Percentiles rank a stretch among this genome's conserved stretches.
These are phyloP conservation scores for Leptinotarsa lineolata DNA, from an alignment of 1,140 invertebrate genomes.

Conservation along the genomic window DNA sequence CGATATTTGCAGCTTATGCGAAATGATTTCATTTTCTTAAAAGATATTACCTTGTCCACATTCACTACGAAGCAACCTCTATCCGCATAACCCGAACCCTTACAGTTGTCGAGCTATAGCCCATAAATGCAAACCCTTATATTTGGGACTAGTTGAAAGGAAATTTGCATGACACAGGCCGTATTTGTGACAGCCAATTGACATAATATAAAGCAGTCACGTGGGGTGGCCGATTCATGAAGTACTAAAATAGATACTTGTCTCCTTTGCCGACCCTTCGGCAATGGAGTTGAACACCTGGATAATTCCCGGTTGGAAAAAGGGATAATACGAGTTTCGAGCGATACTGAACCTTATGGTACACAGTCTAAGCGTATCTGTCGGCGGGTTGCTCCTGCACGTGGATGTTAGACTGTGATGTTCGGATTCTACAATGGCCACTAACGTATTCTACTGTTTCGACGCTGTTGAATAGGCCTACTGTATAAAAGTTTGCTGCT, in stretches of 20 bases:
- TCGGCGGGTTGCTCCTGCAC: too few species aligned
- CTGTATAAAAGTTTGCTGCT: slow-evolving; percentile 11
- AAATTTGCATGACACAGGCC: slow-evolving; percentile 51
- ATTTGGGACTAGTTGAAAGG: slow-evolving; percentile 39
- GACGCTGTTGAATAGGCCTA: slow-evolving; percentile 9
- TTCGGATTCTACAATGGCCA: background rate
- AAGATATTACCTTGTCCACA: too few species aligned
- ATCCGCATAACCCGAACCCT: background rate
- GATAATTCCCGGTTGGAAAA: slow-evolving; percentile 16
- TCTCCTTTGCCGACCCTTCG: slow-evolving; percentile 14
- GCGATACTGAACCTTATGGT: background rate
- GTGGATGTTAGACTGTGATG: background rate
- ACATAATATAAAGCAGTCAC: slow-evolving; percentile 52
- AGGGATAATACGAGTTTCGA: background rate
- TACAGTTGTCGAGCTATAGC: background rate
- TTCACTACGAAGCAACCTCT: too few species aligned
- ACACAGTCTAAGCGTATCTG: background rate
- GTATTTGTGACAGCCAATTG: slow-evolving; percentile 55
- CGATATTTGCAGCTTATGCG: too few species aligned
- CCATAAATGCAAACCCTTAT: slow-evolving; percentile 12
- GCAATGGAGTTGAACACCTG: slow-evolving; percentile 19
- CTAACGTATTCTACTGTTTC: background rate
- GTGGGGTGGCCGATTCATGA: slow-evolving; percentile 49
- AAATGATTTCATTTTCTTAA: too few species aligned
- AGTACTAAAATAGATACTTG: slow-evolving; percentile 52